Percentiles rank a stretch among this genome's conserved stretches.
Conservation (phyloP, 2,888 invertebrate species). For the Pristionchus entomophagus region DNA sequence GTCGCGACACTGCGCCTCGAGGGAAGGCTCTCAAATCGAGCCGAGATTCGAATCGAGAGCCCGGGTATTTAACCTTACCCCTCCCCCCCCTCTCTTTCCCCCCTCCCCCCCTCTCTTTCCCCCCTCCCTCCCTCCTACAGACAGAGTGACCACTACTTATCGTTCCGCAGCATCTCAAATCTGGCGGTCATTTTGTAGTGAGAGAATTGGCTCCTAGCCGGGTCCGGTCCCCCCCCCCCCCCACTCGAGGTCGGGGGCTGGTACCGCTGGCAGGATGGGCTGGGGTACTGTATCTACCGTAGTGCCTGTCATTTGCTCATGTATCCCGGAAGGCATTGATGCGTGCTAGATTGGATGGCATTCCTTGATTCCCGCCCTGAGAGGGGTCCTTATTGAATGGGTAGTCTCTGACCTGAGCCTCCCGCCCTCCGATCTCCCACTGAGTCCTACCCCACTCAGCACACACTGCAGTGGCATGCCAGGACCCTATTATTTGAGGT, state of each 20-base stretch:
- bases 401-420: not conserved
- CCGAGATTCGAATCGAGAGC: conserved; percentile 12
- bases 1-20: not conserved
- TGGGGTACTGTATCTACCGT: no score
- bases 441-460: not conserved
- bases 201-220: not conserved
- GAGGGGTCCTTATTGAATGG: no score
- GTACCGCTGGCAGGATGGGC: no score
- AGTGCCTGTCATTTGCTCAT: no score
- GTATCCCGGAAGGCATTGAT: no score
- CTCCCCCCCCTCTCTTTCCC: not conserved
- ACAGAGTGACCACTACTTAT: conserved; percentile 38
- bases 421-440: conserved; percentile 16
- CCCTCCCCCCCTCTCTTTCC: not conserved
- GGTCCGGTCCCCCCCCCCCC: no score
- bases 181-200: not conserved
- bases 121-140: not conserved
- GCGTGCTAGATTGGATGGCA: not conserved
- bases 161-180: not conserved
- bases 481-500: conserved; percentile 29
- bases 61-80: not conserved
- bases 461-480: conserved; percentile 1
- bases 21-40: no score
- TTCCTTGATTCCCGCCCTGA: not conserved
- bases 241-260: no score